A percentile compares a stretch with the other conserved stretches of the same genome.
Evolutionary conservation across 2,888 invertebrate species (phyloP).

Genomic region (Synergus gifuensis): DNA sequence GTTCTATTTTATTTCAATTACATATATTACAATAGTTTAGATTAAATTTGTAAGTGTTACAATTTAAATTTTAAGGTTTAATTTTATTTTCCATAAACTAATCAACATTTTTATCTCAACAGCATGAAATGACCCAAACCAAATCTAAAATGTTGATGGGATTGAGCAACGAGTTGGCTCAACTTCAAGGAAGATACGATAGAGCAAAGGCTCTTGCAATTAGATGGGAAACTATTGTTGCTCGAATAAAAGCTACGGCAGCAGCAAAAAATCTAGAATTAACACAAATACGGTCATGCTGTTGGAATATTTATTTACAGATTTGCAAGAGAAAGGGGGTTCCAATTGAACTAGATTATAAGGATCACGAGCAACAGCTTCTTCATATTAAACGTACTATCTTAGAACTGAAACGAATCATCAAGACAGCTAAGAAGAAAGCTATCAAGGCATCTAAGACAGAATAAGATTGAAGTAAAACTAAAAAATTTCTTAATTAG

Average conservation of each 20-base stretch:
- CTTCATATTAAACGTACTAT: conserved; percentile 82
- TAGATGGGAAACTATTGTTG: conserved; percentile 82
- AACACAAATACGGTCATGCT: conserved; percentile 73
- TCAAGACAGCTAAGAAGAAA: conserved; percentile 73
- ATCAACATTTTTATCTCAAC: conserved; percentile 18
- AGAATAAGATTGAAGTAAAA: conserved; percentile 19
- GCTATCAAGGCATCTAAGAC: conserved; percentile 73
- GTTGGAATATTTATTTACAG: conserved; percentile 83
- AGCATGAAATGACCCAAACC: conserved; percentile 80
- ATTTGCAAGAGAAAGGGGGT: conserved; percentile 81
- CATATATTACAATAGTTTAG: too few species aligned
- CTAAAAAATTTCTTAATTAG: not conserved
- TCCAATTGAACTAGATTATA: conserved; percentile 72
- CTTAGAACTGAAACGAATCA: conserved; percentile 77
- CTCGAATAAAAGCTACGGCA: conserved; percentile 81
- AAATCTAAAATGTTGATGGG: conserved; percentile 83
- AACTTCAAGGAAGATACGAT: conserved; percentile 82
- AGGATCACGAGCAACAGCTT: conserved; percentile 82
- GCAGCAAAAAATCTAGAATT: conserved; percentile 79
- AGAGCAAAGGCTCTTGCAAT: conserved; percentile 81
- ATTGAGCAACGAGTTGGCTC: conserved; percentile 82
- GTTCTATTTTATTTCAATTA: conserved; percentile 13
- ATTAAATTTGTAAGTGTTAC: not conserved
- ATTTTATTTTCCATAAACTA: not conserved
- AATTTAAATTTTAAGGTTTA: not conserved